Base-by-base conservation (phyloP, 2,113 vertebrate genomes). In the Motacilla alba region DNA sequence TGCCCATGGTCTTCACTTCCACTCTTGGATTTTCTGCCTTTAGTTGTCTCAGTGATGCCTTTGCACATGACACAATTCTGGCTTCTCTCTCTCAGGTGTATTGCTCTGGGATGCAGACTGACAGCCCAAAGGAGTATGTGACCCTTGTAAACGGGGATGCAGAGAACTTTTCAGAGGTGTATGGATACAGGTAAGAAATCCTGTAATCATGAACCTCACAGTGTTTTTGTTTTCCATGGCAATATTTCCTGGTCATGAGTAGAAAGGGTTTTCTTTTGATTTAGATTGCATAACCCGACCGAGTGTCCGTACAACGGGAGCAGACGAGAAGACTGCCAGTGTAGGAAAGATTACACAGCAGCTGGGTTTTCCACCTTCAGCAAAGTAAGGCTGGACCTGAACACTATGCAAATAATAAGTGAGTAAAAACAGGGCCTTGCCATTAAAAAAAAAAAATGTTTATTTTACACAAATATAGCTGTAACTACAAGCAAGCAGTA, bases 91-190 rank as follows among this genome's bases (percentile, higher is more conserved):
- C 94, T 83, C 97, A 99, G 99, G 97, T 99, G 66, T 99, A 98
- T 97, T 99, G 99, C 94, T 98, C 98, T 53, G 99, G 98, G 73
- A 99, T 99, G 99, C 98, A 98, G 94, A 98, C 99, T 10, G 98
- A 98, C 75, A 98, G 83, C 89, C 99, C 99, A 16, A 98, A 98
- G 94, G 99, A 99, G 89, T 99, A 99, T 9, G 94, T 99, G 94
- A 99, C 99, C 19, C 98, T 99, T 94, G 96, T 97, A 22, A 98
- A 97, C 0, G 98, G 98, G 3, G 99, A 99, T 87, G 98, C 96
- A 27, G 99, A 99, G 97, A 99, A 99, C 95, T 99, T 99, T 93
- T 99, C 99, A 5, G 99, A 99, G 97, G 99, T 99, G 52, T 99
- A 99, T 79, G 99, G 98, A 91, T 99, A 99, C 98, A 99, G 99